These are phyloP conservation scores for Trogon melanurus DNA, from an alignment of 2,113 vertebrate species.

Conservation along the genomic window DNA sequence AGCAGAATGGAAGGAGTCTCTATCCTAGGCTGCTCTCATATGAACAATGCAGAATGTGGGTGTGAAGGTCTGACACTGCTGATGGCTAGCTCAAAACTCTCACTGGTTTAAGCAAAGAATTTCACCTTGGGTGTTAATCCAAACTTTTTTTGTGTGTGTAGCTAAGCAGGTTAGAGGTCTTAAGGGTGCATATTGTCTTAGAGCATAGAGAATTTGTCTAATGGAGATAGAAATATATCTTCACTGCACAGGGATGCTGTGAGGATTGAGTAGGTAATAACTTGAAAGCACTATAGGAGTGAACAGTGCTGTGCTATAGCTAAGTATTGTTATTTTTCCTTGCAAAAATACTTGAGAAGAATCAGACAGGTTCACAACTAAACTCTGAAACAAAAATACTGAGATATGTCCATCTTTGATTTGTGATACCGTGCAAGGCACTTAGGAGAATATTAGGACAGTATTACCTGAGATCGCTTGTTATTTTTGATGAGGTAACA, in stretches of 20 bases:
- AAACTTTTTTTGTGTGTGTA: not conserved
- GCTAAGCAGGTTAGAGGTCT: not conserved
- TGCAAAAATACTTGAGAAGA: not conserved
- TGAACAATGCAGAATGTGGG: fast-evolving
- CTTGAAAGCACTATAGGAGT: not conserved
- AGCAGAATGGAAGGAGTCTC: not conserved
- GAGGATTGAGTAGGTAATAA: constrained; percentile 46
- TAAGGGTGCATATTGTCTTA: not conserved
- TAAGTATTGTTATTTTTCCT: constrained; percentile 42
- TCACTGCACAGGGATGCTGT: not conserved
- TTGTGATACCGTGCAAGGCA: not conserved
- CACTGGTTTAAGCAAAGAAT: not conserved
- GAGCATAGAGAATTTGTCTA: not conserved
- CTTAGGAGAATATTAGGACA: not conserved
- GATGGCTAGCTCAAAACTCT: not conserved
- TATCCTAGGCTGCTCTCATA: not conserved
- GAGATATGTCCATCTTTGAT: not conserved
- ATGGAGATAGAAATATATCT: not conserved
- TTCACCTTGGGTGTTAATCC: not conserved
- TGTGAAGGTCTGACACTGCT: not conserved
- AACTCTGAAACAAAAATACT: constrained; percentile 11
- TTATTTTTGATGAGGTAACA: constrained; percentile 10
- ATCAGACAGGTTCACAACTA: not conserved
- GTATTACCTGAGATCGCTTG: not conserved
- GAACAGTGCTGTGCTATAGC: not conserved